Conservation (phyloP, 1,140 invertebrate species). For the Geopemphigus sp. region DNA sequence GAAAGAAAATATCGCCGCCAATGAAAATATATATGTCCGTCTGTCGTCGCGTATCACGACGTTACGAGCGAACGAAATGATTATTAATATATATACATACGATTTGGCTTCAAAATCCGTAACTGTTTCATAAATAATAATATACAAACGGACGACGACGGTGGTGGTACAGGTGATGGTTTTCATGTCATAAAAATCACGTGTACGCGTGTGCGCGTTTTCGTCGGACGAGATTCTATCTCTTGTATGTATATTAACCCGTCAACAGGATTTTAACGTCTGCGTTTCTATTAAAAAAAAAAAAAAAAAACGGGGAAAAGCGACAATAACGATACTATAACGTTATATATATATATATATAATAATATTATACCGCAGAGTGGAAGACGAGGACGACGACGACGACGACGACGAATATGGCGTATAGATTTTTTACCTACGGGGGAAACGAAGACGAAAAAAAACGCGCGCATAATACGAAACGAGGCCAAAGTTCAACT, state of each 20-base stretch:
- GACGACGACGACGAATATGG: background rate
- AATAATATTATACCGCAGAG: background rate
- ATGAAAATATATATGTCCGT: background rate
- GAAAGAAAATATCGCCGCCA: slow-evolving; percentile 14
- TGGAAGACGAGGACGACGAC: no score
- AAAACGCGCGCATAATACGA: slow-evolving; percentile 1
- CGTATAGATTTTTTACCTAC: background rate
- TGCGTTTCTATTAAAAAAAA: slow-evolving; percentile 16
- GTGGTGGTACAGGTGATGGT: background rate
- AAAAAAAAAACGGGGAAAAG: background rate
- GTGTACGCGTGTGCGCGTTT: background rate
- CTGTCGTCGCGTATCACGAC: slow-evolving; percentile 24
- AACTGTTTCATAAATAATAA: slow-evolving; percentile 9
- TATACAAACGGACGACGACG: background rate
- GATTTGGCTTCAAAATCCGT: slow-evolving; percentile 20
- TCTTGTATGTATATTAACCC: background rate
- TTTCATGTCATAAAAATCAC: background rate
- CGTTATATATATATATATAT: background rate
- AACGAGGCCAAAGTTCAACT: slow-evolving; percentile 44
- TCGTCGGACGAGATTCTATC: slow-evolving; percentile 12
- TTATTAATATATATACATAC: background rate
- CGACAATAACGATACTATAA: background rate
- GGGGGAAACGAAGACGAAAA: slow-evolving; percentile 8
- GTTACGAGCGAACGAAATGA: slow-evolving; percentile 21
- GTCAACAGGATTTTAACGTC: slow-evolving; percentile 40